Base-by-base conservation (phyloP, 2,113 vertebrate species). In the Pomatorhinus ruficollis region DNA sequence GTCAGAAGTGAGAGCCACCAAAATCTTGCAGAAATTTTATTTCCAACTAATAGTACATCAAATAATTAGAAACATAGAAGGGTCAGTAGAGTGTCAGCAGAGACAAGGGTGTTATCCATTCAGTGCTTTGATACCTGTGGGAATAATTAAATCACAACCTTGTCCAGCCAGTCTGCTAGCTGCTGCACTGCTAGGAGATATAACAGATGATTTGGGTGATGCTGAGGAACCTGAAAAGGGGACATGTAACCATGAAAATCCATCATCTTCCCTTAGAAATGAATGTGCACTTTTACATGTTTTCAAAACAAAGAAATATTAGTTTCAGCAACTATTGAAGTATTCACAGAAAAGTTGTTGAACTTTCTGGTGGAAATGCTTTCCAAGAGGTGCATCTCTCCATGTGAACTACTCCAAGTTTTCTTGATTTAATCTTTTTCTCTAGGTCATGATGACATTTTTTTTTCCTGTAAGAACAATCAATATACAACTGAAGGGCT, bases 121-220 rank as follows among this genome's bases (percentile, higher is more conserved):
- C 89, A 89, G 71, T 76, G 84, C 89, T 89, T 87, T 53, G 54
- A 97, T 99, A 99, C 99, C 99, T 99, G 97, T 96, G 89, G 98
- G 98, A 96, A 98, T 98, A 98, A 98, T 98, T 98, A 99, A 98
- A 97, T 98, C 98, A 97, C 98, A 99, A 98, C 93, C 97, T 97
- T 98, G 98, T 95, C 98, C 98, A 83, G 99, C 98, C 98, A 99
- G 98, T 97, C 98, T 99, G 97, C 98, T 98, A 96, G 99, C 99
- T 94, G 98, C 99, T 95, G 98, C 98, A 90, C 96, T 98, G 98
- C 99, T 99, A 96, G 99, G 98, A 97, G 98, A 98, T 97, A 98
- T 94, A 97, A 99, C 97, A 94, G 98, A 98, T 90, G 98, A 98
- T 94, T 98, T 96, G 96, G 99, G 98, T 93, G 98, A 98, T 97